phyloP scores from a whole-genome alignment of 2,888 invertebrate species.

The Rhingia campestris region DNA sequence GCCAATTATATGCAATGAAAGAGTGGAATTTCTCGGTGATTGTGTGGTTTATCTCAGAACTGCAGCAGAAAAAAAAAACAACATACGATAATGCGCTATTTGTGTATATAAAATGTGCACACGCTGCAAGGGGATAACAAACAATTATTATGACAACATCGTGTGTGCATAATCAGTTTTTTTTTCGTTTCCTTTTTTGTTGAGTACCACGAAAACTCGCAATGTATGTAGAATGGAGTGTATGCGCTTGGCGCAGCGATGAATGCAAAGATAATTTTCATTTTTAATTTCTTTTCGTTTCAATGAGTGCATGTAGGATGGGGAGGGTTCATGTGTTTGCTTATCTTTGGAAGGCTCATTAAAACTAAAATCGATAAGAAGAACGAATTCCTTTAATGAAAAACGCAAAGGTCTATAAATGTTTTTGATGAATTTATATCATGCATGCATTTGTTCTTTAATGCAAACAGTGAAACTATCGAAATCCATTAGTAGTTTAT shows the following conservation, averaged over 20 bases:
- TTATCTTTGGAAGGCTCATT: not conserved
- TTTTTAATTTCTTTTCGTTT: slow-evolving; percentile 1
- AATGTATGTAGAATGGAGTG: not conserved
- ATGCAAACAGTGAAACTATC: no score
- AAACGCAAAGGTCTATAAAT: no score
- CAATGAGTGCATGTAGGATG: not conserved
- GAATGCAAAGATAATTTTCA: not conserved
- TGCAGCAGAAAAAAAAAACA: slow-evolving; percentile 11
- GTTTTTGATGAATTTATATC: no score
- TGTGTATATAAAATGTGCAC: not conserved
- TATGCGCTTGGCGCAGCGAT: not conserved
- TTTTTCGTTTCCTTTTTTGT: not conserved
- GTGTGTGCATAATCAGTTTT: slow-evolving; percentile 33
- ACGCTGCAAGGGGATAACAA: slow-evolving; percentile 33
- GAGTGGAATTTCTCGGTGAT: slow-evolving; percentile 24
- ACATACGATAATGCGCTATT: not conserved
- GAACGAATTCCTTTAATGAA: not conserved
- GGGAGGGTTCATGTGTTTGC: not conserved
- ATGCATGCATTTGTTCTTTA: no score
- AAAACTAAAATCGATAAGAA: not conserved
- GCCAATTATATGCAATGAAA: slow-evolving; percentile 52
- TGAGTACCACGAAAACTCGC: slow-evolving; percentile 3
- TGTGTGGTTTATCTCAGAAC: slow-evolving; percentile 41
- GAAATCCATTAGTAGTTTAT: no score
- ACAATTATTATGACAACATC: slow-evolving; percentile 35